Evolutionary conservation across 2,797 vertebrate genomes (phyloP), one percentile per base, ranked within the genome.

Genomic region (Rhynchonycteris naso): DNA sequence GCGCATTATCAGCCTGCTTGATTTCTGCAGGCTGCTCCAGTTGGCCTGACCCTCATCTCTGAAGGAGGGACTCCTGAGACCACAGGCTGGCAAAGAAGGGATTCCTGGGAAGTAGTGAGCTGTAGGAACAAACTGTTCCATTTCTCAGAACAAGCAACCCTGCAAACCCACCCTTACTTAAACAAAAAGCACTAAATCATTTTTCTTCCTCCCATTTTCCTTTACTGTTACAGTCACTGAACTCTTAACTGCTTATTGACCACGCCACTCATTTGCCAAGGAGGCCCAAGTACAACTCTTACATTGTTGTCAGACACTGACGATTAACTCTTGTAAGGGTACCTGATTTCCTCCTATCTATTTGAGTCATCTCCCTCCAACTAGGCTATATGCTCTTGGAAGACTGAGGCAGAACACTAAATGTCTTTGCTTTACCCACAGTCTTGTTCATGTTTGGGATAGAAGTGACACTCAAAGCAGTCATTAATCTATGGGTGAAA

Each of bases 21-120:
- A 28, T 96, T 98, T 97, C 93, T 97, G 90, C 91, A 12, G 19
- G 82, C 90, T 85, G 47, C 80, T 14, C 95, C 56, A 90, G 68
- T 91, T 35, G 24, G 83, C 94, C 91, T 2, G 47, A 95, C 88
- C 88, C 80, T 38, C 54, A 95, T 88, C 81, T 96, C 93, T 90
- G 89, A 76, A 97, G n/a, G 19, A 82, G 91, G n/a, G 75, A 94
- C 94, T 68, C 92, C 91, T 94, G 93, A 95, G 95, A 96, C 82
- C 72, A 66, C 0, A 95, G 90, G 47, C 74, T 96, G 91, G 91
- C 93, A 96, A 97, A 88, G 56, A 33, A 4, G 24, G 50, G 33
- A 88, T 90, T 63, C 94, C 84, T 58, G 43, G 74, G 22, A 96
- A 97, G 69, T 93, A 24, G 69, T 54, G 78, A 96, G 78, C 50